These are phyloP conservation scores for Pristionchus entomophagus DNA, from an alignment of 2,888 invertebrate species.

Conservation along the genomic window DNA sequence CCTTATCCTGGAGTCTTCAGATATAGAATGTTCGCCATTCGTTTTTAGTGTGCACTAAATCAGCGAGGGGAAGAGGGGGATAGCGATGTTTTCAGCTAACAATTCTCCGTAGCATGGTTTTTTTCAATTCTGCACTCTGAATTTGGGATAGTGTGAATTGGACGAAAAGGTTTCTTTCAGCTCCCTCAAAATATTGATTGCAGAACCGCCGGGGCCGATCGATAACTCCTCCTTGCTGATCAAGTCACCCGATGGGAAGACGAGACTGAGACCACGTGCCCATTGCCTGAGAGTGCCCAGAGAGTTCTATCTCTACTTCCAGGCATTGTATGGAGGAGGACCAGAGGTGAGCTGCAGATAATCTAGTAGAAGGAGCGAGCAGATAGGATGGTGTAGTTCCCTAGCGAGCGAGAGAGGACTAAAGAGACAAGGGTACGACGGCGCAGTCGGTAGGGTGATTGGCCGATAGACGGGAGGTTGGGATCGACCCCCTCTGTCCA, in stretches of 20 bases:
- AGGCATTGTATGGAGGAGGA: conserved; percentile 77
- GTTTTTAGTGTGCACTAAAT: too few relatives aligned
- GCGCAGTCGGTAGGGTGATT: conserved; percentile 17
- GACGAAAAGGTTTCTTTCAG: too few relatives aligned
- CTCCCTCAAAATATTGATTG: neutral
- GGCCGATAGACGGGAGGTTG: neutral
- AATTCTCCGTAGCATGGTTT: too few relatives aligned
- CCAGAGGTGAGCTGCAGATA: conserved; percentile 73
- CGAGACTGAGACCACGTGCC: conserved; percentile 24
- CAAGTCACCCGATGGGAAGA: conserved; percentile 35
- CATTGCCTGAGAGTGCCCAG: conserved; percentile 52
- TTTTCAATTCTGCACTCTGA: too few relatives aligned
- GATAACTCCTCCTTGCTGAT: conserved; percentile 45
- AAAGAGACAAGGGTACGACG: neutral
- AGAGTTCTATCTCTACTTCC: conserved; percentile 77
- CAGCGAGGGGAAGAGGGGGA: too few relatives aligned
- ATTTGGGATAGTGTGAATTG: too few relatives aligned
- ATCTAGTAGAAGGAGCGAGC: neutral
- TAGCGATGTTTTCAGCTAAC: too few relatives aligned
- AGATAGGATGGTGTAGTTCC: neutral
- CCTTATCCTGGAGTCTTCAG: too few relatives aligned
- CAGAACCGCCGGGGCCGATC: conserved; percentile 47
- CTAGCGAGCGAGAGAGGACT: neutral
- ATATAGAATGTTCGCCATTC: too few relatives aligned
- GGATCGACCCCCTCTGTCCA: neutral